Percentiles rank a stretch among this genome's conserved stretches.
Evolutionary conservation across 2,113 vertebrate species (phyloP).

Genomic region (Sinocyclocheilus anophthalmus): DNA sequence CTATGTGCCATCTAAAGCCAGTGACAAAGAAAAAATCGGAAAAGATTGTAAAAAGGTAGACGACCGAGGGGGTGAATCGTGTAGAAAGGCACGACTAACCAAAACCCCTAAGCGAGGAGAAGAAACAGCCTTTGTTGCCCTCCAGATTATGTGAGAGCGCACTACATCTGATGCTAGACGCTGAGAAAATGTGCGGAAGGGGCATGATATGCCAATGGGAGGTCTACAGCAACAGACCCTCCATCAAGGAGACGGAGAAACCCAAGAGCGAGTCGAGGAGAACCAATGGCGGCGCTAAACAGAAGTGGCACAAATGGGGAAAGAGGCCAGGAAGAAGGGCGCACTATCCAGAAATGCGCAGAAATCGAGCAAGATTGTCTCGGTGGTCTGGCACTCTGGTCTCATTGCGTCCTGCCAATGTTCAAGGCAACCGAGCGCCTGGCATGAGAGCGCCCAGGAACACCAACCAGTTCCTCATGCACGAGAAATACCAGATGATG

Average conservation of each 20-base stretch:
- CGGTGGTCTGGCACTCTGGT: conserved; percentile 37
- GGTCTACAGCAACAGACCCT: conserved; percentile 28
- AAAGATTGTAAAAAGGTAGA: conserved; percentile 87
- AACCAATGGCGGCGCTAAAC: conserved; percentile 22
- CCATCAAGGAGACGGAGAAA: conserved; percentile 45
- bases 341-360: conserved; percentile 49
- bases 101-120: conserved; percentile 50
- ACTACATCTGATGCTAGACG: conserved; percentile 64
- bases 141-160: conserved; percentile 70
- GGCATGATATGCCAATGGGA: conserved; percentile 62
- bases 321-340: conserved; percentile 60
- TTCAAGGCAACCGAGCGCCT: conserved; percentile 77
- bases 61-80: conserved; percentile 43
- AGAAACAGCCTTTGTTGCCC: conserved; percentile 45
- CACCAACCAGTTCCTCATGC: conserved; percentile 90
- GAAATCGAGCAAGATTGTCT: conserved; percentile 29
- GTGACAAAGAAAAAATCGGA: conserved; percentile 85
- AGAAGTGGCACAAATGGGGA: conserved; percentile 61
- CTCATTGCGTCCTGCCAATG: conserved; percentile 80
- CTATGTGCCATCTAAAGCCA: conserved; percentile 82
- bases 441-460: conserved; percentile 87
- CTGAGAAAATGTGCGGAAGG: conserved; percentile 64
- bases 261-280: conserved; percentile 36
- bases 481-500: conserved; percentile 86
- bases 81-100: conserved; percentile 46